Conservation (phyloP, 2,888 invertebrate genomes). For the Xanthorhoe spadicearia region DNA sequence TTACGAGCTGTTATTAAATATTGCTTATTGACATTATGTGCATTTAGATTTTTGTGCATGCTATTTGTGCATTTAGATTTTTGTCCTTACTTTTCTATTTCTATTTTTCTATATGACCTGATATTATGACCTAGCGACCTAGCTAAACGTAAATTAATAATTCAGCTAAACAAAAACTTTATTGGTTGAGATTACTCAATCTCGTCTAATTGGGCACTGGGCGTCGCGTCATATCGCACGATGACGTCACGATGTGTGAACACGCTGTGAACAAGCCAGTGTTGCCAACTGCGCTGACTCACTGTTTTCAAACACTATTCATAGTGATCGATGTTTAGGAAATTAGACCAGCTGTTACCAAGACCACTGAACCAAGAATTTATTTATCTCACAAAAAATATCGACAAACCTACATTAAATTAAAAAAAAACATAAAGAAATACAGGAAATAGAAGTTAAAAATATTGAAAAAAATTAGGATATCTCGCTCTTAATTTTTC, state of each 20-base stretch:
- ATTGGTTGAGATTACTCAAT: constrained; percentile 31
- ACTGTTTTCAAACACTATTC: background rate
- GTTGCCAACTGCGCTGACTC: constrained; percentile 9
- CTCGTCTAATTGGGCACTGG: constrained; percentile 28
- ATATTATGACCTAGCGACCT: background rate
- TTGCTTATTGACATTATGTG: too few species aligned
- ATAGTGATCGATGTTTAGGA: background rate
- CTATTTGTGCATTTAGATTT: too few species aligned
- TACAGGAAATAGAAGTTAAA: too few species aligned
- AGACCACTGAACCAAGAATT: too few species aligned
- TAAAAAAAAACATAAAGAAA: too few species aligned
- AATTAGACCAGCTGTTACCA: too few species aligned
- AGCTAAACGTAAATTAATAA: background rate
- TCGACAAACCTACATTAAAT: background rate
- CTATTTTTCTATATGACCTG: background rate
- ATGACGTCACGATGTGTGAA: constrained; percentile 32
- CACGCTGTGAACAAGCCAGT: constrained; percentile 16
- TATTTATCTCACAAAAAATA: background rate
- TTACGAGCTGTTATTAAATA: too few species aligned
- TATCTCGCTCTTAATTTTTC: too few species aligned
- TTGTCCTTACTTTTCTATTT: too few species aligned
- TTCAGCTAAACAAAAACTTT: constrained; percentile 22
- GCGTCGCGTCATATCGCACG: constrained; percentile 33
- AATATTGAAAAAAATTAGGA: too few species aligned
- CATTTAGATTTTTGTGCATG: too few species aligned